These are phyloP conservation scores for Scaptodrosophila lebanonensis DNA, from an alignment of 1,140 invertebrate genomes.

Conservation along the genomic window DNA sequence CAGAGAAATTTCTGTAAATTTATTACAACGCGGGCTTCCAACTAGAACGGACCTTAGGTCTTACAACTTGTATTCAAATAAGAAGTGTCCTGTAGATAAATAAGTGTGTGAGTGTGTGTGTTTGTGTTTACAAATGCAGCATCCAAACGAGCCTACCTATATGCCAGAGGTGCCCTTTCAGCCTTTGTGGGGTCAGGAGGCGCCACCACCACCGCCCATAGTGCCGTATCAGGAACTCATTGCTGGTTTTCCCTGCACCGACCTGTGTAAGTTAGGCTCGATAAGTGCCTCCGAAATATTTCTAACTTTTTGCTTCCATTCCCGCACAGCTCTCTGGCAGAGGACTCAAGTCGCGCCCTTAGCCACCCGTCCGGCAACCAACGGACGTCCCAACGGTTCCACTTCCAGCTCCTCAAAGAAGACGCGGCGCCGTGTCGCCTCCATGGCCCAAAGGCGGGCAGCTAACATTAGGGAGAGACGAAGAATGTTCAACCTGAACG, in stretches of 20 bases:
- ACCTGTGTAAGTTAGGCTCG: slow-evolving; percentile 77
- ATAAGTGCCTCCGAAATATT: neutral
- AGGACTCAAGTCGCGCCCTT: slow-evolving; percentile 65
- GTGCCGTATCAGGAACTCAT: slow-evolving; percentile 79
- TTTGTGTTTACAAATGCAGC: slow-evolving; percentile 51
- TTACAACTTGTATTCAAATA: slow-evolving; percentile 17
- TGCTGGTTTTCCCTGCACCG: slow-evolving; percentile 79
- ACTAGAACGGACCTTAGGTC: slow-evolving; percentile 59
- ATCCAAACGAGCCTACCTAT: slow-evolving; percentile 62
- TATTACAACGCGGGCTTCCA: slow-evolving; percentile 61
- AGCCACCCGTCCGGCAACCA: slow-evolving; percentile 46
- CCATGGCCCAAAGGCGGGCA: slow-evolving; percentile 91
- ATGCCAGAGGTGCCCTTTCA: slow-evolving; percentile 77
- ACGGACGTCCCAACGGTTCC: slow-evolving; percentile 47
- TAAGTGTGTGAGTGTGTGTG: neutral
- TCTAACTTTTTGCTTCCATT: neutral
- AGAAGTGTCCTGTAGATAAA: too few relatives aligned
- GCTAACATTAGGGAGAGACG: slow-evolving; percentile 96
- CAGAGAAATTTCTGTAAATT: slow-evolving; percentile 43
- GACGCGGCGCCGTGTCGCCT: slow-evolving; percentile 90
- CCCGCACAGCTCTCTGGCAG: slow-evolving; percentile 77
- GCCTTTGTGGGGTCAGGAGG: slow-evolving; percentile 65
- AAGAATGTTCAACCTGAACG: slow-evolving; percentile 98
- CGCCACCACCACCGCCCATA: slow-evolving; percentile 70
- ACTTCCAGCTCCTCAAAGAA: slow-evolving; percentile 81